Base-by-base conservation (phyloP, 2,113 vertebrate genomes). In the Symphodus melops region DNA sequence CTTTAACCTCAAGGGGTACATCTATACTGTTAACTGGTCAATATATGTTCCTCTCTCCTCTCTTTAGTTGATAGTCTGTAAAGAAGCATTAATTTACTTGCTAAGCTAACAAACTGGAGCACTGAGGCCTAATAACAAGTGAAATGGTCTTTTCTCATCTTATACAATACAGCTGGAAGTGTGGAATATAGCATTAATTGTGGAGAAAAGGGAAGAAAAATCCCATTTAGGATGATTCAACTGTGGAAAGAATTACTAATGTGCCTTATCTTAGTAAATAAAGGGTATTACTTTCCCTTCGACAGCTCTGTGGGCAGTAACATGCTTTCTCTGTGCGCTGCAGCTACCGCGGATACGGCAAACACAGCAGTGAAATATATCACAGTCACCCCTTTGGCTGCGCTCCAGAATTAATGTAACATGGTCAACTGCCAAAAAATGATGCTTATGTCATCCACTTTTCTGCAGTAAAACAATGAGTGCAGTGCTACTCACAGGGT, bases 371-470 rank as follows among this genome's bases (percentile, higher is more conserved):
- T 25, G 46, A 77, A 68, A 92, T 89, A 80, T 72, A 88, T 90
- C 75, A 87, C 77, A 71, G 80, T 86, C 88, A 76, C 61, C 69
- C 49, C 52, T 49, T 81, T 91, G 91, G 89, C 87, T 61, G 77
- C 57, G 2, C 52, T 87, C 89, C 90, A 89, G 68, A 72, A 62
- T 75, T 86, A 91, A 89, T 89, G 86, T 75, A 86, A 83, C 72
- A 33, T 77, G 83, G 84, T 74, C 81, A 78, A 76, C 70, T 75
- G 86, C 75, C 82, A 86, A 61, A 58, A 79, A 82, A 70, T 79
- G 52, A 84, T 87, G 87, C 82, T 86, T 85, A 87, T 89, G 87
- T 84, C 88, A 91, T 89, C 84, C 51, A 72, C 67, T 86, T 89
- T 85, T 87, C 70, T 84, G 64, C 84, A 78, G 54, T 68, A 59